Evolutionary conservation across 2,888 invertebrate genomes (phyloP).

Genomic region (Amphimallon solstitiale): DNA sequence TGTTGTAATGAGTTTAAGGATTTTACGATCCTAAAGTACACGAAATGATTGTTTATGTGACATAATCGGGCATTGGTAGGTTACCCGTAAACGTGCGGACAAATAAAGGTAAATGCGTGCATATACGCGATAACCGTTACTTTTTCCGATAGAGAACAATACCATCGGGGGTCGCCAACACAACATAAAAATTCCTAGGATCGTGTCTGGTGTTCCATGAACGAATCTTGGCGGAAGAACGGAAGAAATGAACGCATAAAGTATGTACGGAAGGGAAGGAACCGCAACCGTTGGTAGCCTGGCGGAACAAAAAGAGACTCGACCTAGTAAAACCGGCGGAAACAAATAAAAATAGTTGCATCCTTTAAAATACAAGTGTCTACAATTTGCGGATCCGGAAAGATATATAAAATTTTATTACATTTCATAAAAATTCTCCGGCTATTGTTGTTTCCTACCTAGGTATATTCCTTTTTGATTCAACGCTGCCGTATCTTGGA

Average conservation of each 20-base stretch:
- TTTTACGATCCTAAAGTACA: too few species aligned
- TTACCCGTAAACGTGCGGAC: background rate
- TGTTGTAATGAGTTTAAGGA: too few species aligned
- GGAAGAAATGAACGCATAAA: conserved; percentile 37
- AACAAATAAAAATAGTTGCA: conserved; percentile 32
- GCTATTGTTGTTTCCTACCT: conserved; percentile 2
- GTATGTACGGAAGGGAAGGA: background rate
- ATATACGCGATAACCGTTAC: conserved; percentile 8
- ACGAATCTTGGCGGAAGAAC: conserved; percentile 39
- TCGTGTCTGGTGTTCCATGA: conserved; percentile 44
- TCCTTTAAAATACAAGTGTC: conserved; percentile 20
- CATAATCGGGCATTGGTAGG: background rate
- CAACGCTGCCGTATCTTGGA: too few species aligned
- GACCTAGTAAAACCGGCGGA: conserved; percentile 42
- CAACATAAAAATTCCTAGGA: conserved; percentile 41
- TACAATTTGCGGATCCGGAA: background rate
- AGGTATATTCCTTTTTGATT: too few species aligned
- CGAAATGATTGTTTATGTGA: too few species aligned
- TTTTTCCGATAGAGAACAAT: conserved; percentile 6
- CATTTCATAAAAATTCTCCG: conserved; percentile 21
- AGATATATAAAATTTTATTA: conserved; percentile 28
- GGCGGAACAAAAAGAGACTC: background rate
- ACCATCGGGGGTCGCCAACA: conserved; percentile 13
- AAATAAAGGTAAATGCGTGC: conserved; percentile 21
- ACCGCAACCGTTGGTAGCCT: background rate